These are phyloP conservation scores for Dromiciops gliroides DNA, from an alignment of 2,113 vertebrate species.

Conservation along the genomic window DNA sequence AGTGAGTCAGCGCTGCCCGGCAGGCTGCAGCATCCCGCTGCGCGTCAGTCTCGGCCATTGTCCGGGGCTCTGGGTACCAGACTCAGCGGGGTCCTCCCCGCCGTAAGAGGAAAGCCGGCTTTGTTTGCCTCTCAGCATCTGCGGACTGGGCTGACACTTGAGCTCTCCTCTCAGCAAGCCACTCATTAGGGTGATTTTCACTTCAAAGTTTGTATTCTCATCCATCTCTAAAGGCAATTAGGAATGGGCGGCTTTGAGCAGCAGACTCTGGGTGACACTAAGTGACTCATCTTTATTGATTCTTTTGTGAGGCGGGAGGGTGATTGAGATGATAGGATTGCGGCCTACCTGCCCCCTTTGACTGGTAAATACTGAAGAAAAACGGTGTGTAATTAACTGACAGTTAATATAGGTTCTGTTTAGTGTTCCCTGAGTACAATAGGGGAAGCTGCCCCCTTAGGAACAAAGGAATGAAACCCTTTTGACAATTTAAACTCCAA, in stretches of 20 bases:
- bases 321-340: constrained; percentile 91
- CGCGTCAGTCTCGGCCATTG: constrained; percentile 87
- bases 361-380: constrained; percentile 93
- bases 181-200: constrained; percentile 93
- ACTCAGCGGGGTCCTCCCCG: constrained; percentile 82
- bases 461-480: constrained; percentile 85
- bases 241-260: constrained; percentile 93
- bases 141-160: constrained; percentile 85
- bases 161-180: constrained; percentile 84
- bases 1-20: constrained; percentile 80
- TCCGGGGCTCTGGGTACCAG: constrained; percentile 84
- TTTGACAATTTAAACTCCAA: constrained; percentile 88
- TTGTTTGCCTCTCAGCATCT: constrained; percentile 86
- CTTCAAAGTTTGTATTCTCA: constrained; percentile 94
- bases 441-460: constrained; percentile 85
- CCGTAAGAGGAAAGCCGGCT: constrained; percentile 84
- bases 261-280: constrained; percentile 90
- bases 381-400: constrained; percentile 95
- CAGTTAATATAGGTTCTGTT: constrained; percentile 94
- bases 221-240: constrained; percentile 94
- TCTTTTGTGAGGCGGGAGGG: constrained; percentile 90
- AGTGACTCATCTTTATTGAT: constrained; percentile 92
- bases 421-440: constrained; percentile 87
- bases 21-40: constrained; percentile 85
- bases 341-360: constrained; percentile 87